Conservation (phyloP, 2,888 invertebrate species). For the Branchinecta sandiegonensis region DNA sequence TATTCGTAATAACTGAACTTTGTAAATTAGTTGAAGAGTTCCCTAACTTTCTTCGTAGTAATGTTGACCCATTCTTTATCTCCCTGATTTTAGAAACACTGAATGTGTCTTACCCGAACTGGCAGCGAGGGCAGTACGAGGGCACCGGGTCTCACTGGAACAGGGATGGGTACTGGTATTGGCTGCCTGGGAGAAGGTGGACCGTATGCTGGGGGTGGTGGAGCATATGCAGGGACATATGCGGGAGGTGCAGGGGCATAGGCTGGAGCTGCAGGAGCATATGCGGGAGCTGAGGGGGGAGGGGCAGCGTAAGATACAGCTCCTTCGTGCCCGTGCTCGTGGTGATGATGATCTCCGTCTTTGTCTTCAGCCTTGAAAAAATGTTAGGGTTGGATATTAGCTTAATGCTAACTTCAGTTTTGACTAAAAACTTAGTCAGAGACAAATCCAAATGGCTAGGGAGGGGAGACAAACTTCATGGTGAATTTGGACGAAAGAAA, state of each 20-base stretch:
- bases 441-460: no score
- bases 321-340: not conserved
- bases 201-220: conserved; percentile 10
- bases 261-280: conserved; percentile 9
- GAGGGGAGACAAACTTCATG: no score
- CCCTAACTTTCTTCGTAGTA: no score
- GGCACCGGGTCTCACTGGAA: conserved; percentile 25
- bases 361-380: conserved; percentile 21
- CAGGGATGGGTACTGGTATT: conserved; percentile 26
- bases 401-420: no score
- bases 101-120: not conserved
- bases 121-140: conserved; percentile 24
- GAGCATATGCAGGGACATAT: conserved; percentile 17
- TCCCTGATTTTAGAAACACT: no score
- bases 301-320: conserved; percentile 11
- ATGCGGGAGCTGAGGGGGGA: conserved; percentile 1
- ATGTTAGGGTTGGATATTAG: no score
- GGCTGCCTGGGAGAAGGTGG: conserved; percentile 15
- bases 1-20: no score
- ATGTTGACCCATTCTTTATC: no score
- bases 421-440: no score
- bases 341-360: conserved; percentile 19
- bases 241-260: conserved; percentile 4
- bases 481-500: no score
- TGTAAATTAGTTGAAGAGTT: no score